These are phyloP conservation scores for Orthonychiurus folsomi DNA, from an alignment of 2,888 invertebrate species.

Conservation along the genomic window DNA sequence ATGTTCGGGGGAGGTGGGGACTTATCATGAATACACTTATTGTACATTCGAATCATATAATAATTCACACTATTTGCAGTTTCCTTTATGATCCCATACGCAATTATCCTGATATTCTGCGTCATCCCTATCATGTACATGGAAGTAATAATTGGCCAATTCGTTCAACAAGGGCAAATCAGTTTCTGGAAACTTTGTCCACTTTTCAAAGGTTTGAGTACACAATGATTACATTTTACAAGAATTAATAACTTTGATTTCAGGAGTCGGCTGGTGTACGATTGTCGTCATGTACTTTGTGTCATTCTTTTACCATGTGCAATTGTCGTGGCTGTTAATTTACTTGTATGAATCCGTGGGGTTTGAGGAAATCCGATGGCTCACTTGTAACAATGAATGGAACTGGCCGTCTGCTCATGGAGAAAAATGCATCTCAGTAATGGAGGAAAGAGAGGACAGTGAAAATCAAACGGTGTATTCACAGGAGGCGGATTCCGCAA, in stretches of 20 bases:
- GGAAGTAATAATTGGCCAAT: conserved; percentile 66
- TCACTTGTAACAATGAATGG: background rate
- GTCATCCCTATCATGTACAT: conserved; percentile 67
- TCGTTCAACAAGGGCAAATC: conserved; percentile 64
- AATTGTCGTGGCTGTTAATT: conserved; percentile 72
- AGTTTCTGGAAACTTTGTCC: conserved; percentile 76
- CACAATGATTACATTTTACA: too few relatives aligned
- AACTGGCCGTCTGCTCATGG: conserved; percentile 55
- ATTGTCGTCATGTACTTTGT: conserved; percentile 68
- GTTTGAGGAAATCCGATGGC: background rate
- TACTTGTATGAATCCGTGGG: conserved; percentile 49
- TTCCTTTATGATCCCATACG: conserved; percentile 65
- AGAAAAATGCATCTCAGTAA: conserved; percentile 1
- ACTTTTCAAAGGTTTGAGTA: conserved; percentile 11
- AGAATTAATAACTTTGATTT: too few relatives aligned
- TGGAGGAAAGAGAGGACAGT: background rate
- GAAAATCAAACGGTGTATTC: too few relatives aligned
- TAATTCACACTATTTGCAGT: conserved; percentile 54
- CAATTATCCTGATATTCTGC: conserved; percentile 62
- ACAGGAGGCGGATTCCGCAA: background rate
- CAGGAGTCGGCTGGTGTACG: conserved; percentile 67
- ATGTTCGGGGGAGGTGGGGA: conserved; percentile 7
- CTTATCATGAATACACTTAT: too few relatives aligned
- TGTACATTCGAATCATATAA: too few relatives aligned
- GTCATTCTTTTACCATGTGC: conserved; percentile 72